These are phyloP conservation scores for Boulengeromyrus knoepffleri DNA, from an alignment of 2,113 vertebrate species.

Conservation along the genomic window DNA sequence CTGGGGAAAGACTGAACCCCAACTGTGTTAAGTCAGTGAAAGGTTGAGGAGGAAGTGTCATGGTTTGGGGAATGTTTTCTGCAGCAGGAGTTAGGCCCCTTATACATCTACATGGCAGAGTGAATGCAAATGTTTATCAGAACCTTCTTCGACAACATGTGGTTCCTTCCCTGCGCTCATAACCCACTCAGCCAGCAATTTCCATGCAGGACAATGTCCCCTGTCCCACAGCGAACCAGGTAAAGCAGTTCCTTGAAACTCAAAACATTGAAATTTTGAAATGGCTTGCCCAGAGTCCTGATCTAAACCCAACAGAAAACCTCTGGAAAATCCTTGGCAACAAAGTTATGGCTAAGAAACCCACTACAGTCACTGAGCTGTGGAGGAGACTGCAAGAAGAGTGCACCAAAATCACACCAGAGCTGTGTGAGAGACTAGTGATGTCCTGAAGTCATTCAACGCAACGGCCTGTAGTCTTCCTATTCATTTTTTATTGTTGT, in stretches of 20 bases:
- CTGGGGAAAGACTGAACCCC: too few species aligned
- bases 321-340: background rate
- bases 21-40: too few species aligned
- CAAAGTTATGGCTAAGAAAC: background rate
- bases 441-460: too few species aligned
- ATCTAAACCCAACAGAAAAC: too few species aligned
- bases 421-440: too few species aligned
- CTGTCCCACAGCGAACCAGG: background rate
- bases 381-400: too few species aligned
- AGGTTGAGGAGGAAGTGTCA: too few species aligned
- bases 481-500: background rate
- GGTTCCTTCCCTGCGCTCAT: background rate
- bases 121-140: too few species aligned
- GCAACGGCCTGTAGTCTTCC: background rate
- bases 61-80: too few species aligned
- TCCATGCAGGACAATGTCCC: background rate
- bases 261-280: background rate
- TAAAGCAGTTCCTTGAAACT: background rate
- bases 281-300: background rate
- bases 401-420: too few species aligned
- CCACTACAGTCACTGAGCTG: background rate
- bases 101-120: background rate
- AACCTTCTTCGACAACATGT: too few species aligned
- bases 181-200: background rate
- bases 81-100: background rate